Evolutionary conservation across 2,797 vertebrate species (phyloP), one percentile per base, ranked within the genome.

Genomic region (Pangasius larnaudii): DNA sequence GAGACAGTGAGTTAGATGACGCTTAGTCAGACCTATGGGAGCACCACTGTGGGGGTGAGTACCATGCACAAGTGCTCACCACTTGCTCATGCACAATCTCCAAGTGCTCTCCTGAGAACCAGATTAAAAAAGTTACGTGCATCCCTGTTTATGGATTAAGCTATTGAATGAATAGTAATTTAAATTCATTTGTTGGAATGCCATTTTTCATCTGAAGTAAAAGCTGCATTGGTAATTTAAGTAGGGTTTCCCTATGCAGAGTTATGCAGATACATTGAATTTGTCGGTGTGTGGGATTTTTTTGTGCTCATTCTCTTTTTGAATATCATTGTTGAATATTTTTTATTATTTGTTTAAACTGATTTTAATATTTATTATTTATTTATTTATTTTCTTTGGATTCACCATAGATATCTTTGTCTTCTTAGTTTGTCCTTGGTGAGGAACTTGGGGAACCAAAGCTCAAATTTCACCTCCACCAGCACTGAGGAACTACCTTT

Each of bases 401-500:
- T 78, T 79, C n/a, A 79, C 51, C 9, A 22, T 33, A 56, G 9
- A 56, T 79, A 9, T 79, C 18, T 33, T 58, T 80, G 78, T 80
- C 53, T 59, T 80, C 10, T 59, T 59, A 59, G 78, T 39, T 80
- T 58, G 78, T 58, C 78, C 19, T 58, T 58, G 53, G 5, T 59
- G 78, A 96, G 96, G 58, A 95, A 96, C 65, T 92, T 95, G 16
- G 90, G 94, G 9, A 89, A 93, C 13, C 95, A 96, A 87, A 95
- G 92, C 84, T 92, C 96, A 91, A 93, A 95, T n/a, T 96, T 98
- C 91, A 94, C 96, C 0, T 94, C 96, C 61, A 80, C 95, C 94
- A 98, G 97, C 69, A 97, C 90, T 0, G 98, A 99, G 91, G 98
- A 98, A 95, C 96, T 98, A 93, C 96, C 96, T 86, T 97, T 96